phyloP scores from a whole-genome alignment of 2,113 vertebrate species.

The Corvus cornix region DNA sequence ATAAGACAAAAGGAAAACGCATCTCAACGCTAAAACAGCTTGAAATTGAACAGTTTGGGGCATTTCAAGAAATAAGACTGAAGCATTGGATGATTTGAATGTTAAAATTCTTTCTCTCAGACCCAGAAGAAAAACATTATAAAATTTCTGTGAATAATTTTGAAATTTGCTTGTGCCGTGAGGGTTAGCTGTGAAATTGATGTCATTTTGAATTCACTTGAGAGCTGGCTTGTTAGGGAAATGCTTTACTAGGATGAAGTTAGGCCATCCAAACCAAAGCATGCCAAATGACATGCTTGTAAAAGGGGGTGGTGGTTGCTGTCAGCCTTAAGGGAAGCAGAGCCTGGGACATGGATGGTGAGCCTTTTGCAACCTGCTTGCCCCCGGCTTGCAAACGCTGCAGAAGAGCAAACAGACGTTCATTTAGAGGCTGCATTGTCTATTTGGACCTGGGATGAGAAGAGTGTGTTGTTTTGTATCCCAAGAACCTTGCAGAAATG shows the following conservation, averaged over 20 bases:
- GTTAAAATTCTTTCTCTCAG: not conserved
- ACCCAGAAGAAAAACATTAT: not conserved
- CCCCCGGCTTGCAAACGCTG: not conserved
- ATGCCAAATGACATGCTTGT: rapidly evolving
- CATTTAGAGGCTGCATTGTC: not conserved
- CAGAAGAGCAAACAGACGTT: not conserved
- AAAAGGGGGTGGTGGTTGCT: not conserved
- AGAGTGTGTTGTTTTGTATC: not conserved
- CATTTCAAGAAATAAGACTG: not conserved
- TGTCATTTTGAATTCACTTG: not conserved
- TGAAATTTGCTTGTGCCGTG: not conserved
- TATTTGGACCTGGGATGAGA: not conserved
- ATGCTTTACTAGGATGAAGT: not conserved
- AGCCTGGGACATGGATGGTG: not conserved
- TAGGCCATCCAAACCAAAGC: not conserved
- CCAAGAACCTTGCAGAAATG: not conserved
- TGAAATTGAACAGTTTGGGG: not conserved
- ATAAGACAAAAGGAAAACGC: constrained; percentile 7
- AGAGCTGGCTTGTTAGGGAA: not conserved
- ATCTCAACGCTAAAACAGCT: not conserved
- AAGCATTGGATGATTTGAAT: not conserved
- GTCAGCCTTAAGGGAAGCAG: not conserved
- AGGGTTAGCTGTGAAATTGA: not conserved
- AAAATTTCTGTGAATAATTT: constrained; percentile 19
- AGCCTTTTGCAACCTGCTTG: not conserved